Base-by-base conservation (phyloP, 2,797 vertebrate genomes). In the Oreortyx pictus region DNA sequence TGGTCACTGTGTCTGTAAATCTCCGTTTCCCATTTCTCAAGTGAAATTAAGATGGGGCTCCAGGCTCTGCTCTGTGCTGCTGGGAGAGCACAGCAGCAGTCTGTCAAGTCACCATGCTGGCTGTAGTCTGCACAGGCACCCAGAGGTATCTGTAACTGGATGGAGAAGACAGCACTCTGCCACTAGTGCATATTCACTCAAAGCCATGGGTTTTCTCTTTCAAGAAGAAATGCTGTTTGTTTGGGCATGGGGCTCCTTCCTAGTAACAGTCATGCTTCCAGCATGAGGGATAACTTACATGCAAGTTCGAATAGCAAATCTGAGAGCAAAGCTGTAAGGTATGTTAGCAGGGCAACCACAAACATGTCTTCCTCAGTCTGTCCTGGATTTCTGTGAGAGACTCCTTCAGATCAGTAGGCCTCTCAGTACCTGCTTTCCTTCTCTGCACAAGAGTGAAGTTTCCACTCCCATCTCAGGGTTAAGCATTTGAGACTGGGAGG, bases 331-430 rank as follows among this genome's bases (percentile, higher is more conserved):
- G 44, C 44, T 60, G 41, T n/a, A 14, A 25, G 0, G 0, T 1
- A 20, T 23, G 11, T 33, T 37, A 37, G 31, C 25, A 43, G 44
- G 39, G 33, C 81, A 57, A 27, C 9, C 25, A 25, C 14, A 25
- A 74, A 14, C 19, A 0, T 0, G 4, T 19, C 43, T 39, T 47
- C 39, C 62, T 46, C 2, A 0, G 9, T 17, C 46, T 24, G 23
- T 52, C n/a, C 3, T 6, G 46, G 62, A 17, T 44, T 43, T 50
- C 9, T 82, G 65, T 57, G 60, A 66, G 73, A 15, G 33, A 14
- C 37, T 49, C 33, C 74, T 71, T 46, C 27, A 61, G 29, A 23
- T 57, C 41, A 33, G 41, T 10, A 16, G 11, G 25, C 10, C 25
- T 57, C 57, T 24, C 43, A 20, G 13, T 18, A 24, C 52, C 67